Evolutionary conservation across 1,140 invertebrate genomes (phyloP), one percentile per base, ranked within the genome.

Genomic region (Apis cerana): DNA sequence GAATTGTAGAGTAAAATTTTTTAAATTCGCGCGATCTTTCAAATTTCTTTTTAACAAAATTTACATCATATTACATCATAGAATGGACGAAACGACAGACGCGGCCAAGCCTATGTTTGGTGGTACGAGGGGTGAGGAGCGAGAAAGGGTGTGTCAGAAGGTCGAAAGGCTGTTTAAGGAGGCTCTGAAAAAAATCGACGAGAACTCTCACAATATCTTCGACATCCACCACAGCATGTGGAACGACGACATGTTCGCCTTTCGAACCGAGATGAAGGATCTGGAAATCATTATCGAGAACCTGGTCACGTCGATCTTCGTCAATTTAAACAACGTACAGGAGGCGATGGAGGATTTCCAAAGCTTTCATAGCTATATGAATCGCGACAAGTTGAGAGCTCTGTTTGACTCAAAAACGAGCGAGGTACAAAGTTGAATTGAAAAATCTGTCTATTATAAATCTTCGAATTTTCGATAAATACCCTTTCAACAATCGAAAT

Each of bases 201-300:
- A 93, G 5, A 95, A 96, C 3, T 95, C 95, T 61, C 89, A 94
- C 50, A 95, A 94, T 11, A 97, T 97, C 75, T 93, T 98, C 43
- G 96, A 98, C 91, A 96, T 98, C 0, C 95, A 95, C 88, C 93
- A 94, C 4, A 92, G 95, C 12, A 94, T 95, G 7, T 97, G 97
- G 97, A 96, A 97, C 89, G 96, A 97, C 87, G 96, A 96, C 89
- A 97, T 98, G 88, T 95, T 96, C 68, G 94, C 95, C 89, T 97
- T 97, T 89, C 95, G 95, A 19, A 92, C 93, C 2, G 94, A 95
- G 68, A 95, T 97, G 76, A 96, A 96, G 86, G 95, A 96, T 79
- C 94, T 97, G 27, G 97, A 97, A 93, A 94, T 95, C 61, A 95
- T 95, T 62, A 95, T 97, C 80, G 96, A 97, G 92, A 97, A 97